These are phyloP conservation scores for Lepidurus apus DNA, from an alignment of 1,140 invertebrate genomes.

Conservation along the genomic window DNA sequence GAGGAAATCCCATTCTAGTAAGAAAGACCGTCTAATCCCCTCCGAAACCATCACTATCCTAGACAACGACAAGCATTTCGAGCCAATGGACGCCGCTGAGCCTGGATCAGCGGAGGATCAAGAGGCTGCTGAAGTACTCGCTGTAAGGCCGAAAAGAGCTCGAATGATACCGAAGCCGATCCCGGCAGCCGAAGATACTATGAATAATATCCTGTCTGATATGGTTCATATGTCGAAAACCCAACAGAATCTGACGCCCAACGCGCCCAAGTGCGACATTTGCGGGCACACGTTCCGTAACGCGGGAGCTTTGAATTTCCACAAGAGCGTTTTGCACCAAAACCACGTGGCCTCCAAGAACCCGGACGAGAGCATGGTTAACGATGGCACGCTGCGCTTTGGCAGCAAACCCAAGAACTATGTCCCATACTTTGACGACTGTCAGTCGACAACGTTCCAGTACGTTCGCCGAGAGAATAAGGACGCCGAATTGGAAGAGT, in stretches of 20 bases:
- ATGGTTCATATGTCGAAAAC: background rate
- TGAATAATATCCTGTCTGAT: background rate
- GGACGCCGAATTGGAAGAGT: background rate
- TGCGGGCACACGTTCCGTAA: background rate
- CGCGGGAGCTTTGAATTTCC: background rate
- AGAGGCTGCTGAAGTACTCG: background rate
- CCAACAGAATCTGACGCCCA: background rate
- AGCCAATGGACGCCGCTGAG: background rate
- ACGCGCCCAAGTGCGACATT: background rate
- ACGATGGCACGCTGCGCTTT: background rate
- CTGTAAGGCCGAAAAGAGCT: no score
- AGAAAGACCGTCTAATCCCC: background rate
- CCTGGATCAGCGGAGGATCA: background rate
- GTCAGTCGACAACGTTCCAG: background rate
- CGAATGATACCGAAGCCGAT: no score
- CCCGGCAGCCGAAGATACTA: no score
- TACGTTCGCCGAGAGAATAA: background rate
- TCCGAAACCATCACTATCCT: background rate
- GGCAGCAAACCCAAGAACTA: slow-evolving; percentile 2
- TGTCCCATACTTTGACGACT: slow-evolving; percentile 1
- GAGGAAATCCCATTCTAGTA: background rate
- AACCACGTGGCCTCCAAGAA: background rate
- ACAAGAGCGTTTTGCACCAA: background rate
- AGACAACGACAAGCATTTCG: background rate
- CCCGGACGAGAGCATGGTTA: background rate